Base-by-base conservation (phyloP, 2,797 vertebrate species). In the Parambassis ranga region DNA sequence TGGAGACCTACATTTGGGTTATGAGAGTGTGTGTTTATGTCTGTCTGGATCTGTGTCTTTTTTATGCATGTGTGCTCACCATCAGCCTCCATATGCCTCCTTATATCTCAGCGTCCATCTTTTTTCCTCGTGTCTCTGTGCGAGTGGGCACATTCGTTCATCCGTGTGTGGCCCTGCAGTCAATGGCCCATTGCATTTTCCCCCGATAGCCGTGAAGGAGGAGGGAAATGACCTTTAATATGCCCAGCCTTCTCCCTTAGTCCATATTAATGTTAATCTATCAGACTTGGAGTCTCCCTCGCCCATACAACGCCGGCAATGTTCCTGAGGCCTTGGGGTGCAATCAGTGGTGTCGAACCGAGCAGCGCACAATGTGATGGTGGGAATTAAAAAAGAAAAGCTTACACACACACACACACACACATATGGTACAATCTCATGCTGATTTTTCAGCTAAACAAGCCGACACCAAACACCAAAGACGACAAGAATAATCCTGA, bases 231-330 rank as follows among this genome's bases (percentile, higher is more conserved):
- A 65, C 86, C 86, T 90, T 81, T 84, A 86, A 86, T 85, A 77
- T 61, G 70, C 65, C 77, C 61, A 16, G 49, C 75, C 65, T 59
- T 81, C 75, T 90, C 89, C 89, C 90, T 73, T 57, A 78, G 81
- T 91, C 82, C 87, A 38, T 90, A 86, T 91, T 90, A 88, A 88
- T 86, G 83, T 81, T 88, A 85, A 85, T 88, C 86, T 84, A 89
- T 89, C 87, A 89, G 86, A 90, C 87, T 78, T 41, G 27, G 69
- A 82, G 87, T 75, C 89, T 88, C 85, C 74, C 79, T 73, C 35
- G 15, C 75, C 75, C 51, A 61, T 35, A 84, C 86, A 85, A 87
- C 75, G 60, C 75, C 30, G 74, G 79, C 83, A 89, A 84, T 85
- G 84, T 90, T 88, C 78, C 71, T 47, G 4, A 82, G 68, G 69